Evolutionary conservation across 2,113 vertebrate genomes (phyloP), one percentile per base, ranked within the genome.

Genomic region (Phylloscopus whistleri): DNA sequence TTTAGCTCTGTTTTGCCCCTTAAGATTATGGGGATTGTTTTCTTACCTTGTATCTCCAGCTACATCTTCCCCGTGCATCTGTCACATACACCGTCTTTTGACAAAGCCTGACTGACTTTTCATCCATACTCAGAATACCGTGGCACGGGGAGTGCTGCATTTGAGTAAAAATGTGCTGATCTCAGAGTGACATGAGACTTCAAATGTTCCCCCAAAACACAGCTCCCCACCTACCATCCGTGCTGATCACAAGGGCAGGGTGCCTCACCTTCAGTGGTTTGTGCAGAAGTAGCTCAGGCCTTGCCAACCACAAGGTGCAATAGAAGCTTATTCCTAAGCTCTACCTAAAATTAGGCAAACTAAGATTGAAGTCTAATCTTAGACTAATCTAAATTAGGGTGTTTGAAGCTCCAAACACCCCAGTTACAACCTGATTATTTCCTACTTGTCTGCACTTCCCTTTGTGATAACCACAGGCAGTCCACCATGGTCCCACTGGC

Each of bases 41-140:
- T 87, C 97, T 98, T 97, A 98, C 97, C 97, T 97, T 95, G 74
- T 95, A 30, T 96, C 85, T 97, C 96, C 95, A 96, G 97, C 96
- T 98, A 97, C 97, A 98, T 97, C 96, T 97, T 97, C 97, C 97
- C 96, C 97, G 95, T 79, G 92, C 95, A 96, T 98, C 97, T 97
- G 95, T 97, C 89, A 97, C 93, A 97, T 96, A 91, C 62, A 97
- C 96, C 96, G 56, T 97, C 96, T 97, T 98, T 97, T 92, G 95
- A 97, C 97, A 98, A 87, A 97, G 86, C 90, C 94, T 97, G 95
- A 96, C 90, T 96, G 97, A 96, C 76, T 95, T 95, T 93, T 97
- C 96, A 91, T 97, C 97, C 96, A 94, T 96, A 94, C 84, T 97
- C 95, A 96, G 97, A 97, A 96, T 97, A 96, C 87, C 93, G 9